A percentile compares a stretch with the other conserved stretches of the same genome.
These are phyloP conservation scores for Cyanocitta stelleri DNA, from an alignment of 2,113 vertebrate genomes.

Conservation along the genomic window DNA sequence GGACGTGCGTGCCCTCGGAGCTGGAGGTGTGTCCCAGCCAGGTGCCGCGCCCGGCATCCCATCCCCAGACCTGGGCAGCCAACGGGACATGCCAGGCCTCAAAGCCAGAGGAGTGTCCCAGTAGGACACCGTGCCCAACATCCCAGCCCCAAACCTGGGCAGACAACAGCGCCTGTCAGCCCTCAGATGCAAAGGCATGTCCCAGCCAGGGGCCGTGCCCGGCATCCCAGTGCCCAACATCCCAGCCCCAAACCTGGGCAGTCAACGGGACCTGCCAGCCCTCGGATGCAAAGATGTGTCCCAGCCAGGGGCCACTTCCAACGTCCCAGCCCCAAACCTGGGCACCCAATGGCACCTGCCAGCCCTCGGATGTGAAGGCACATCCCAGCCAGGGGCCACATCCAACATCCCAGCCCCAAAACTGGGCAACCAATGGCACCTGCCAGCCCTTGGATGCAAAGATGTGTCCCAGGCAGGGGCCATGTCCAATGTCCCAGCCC, in stretches of 20 bases:
- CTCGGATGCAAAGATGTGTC: accelerated
- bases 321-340: neutral
- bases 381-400: accelerated
- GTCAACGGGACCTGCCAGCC: accelerated
- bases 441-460: neutral
- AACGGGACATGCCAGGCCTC: neutral
- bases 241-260: neutral
- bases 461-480: neutral
- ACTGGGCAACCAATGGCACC: neutral
- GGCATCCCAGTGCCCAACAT: no score
- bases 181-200: accelerated
- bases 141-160: neutral
- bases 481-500: neutral
- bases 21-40: neutral
- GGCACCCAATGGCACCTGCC: accelerated
- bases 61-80: neutral
- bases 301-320: neutral
- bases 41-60: neutral
- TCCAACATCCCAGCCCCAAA: neutral
- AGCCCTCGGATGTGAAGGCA: accelerated
- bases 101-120: neutral
- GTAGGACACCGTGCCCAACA: neutral
- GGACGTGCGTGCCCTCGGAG: neutral
- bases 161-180: accelerated
- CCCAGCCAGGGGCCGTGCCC: neutral